Evolutionary conservation across 2,888 invertebrate genomes (phyloP), one percentile per base, ranked within the genome.

Genomic region (Xestobium rufovillosum): DNA sequence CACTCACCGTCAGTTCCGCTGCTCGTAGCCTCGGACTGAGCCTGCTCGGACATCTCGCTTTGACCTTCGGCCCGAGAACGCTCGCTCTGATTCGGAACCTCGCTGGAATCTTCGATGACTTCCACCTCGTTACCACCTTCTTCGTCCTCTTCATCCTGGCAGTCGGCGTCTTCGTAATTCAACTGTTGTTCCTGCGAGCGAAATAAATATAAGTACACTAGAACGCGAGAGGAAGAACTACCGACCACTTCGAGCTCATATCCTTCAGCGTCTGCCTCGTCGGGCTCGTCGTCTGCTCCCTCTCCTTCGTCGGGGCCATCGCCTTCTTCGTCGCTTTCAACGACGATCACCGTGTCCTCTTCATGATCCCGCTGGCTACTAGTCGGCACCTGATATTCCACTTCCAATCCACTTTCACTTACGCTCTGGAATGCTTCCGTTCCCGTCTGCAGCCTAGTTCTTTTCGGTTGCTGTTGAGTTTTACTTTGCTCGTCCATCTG

Each of bases 361-460:
- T 87, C 84, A 57, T 87, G 87, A 59, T 88, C 88, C 40, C 87
- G 76, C 53, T 88, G 86, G 15, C 87, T 87, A 13, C 87, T 87
- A 0, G 88, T 88, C 4, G 88, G 87, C 39, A 88, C 86, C 68
- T 88, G 81, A 58, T 82, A 82, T 56, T 85, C 84, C n/a, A 82
- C 81, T 55, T 80, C 78, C 29, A 76, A 48, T 14, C 69, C 76
- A 54, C 49, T 66, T 45, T 25, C 70, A 51, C 48, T 67, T 57
- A 57, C 56, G 1, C 12, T 13, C 6, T 14, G 8, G 31, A 31
- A 6, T 13, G 8, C 14, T 31, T 31, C 12, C 4, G 9, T 31
- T 10, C 47, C 43, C 58, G 71, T 71, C 63, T 74, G 74, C 29
- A 73, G 65, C 31, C 75, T 60, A 1, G 72, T 70, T 44, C 75